These are phyloP conservation scores for Channa maculata DNA, from an alignment of 2,113 vertebrate genomes.

Conservation along the genomic window DNA sequence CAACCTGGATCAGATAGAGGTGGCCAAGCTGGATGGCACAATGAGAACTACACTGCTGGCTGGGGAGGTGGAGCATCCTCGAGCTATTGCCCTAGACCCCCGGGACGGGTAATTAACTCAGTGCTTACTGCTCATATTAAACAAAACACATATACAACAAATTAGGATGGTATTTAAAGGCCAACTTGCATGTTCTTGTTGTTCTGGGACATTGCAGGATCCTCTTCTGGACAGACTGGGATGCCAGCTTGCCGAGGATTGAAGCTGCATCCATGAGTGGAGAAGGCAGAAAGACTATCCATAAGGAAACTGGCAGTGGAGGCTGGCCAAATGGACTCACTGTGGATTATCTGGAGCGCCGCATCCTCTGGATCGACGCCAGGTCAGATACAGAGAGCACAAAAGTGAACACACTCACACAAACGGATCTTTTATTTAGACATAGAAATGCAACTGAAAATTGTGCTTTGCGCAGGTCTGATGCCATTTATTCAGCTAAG, in stretches of 20 bases:
- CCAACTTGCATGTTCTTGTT: background rate
- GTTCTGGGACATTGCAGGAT: constrained; percentile 79
- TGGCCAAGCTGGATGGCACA: constrained; percentile 94
- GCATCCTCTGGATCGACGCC: constrained; percentile 97
- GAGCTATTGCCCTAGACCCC: constrained; percentile 95
- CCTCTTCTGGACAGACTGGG: constrained; percentile 99
- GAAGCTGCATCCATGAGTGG: constrained; percentile 98
- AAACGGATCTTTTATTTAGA: too few species aligned
- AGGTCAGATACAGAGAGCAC: constrained; percentile 80
- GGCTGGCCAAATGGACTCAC: constrained; percentile 98
- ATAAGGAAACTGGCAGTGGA: constrained; percentile 94
- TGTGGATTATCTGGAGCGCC: constrained; percentile 95
- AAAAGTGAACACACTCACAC: background rate
- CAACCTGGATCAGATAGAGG: constrained; percentile 98
- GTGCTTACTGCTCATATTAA: constrained; percentile 1
- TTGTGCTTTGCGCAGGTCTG: constrained; percentile 84
- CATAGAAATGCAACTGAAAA: too few species aligned
- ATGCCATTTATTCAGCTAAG: constrained; percentile 95
- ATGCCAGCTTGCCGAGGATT: constrained; percentile 94
- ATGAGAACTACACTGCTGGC: constrained; percentile 95
- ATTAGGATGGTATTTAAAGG: background rate
- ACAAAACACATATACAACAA: background rate
- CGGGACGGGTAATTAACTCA: constrained; percentile 87
- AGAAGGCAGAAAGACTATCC: constrained; percentile 91
- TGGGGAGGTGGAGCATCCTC: constrained; percentile 95